Percentiles rank a stretch among this genome's conserved stretches.
phyloP scores from a whole-genome alignment of 2,888 invertebrate genomes.

The Pemphredon lugubris region DNA sequence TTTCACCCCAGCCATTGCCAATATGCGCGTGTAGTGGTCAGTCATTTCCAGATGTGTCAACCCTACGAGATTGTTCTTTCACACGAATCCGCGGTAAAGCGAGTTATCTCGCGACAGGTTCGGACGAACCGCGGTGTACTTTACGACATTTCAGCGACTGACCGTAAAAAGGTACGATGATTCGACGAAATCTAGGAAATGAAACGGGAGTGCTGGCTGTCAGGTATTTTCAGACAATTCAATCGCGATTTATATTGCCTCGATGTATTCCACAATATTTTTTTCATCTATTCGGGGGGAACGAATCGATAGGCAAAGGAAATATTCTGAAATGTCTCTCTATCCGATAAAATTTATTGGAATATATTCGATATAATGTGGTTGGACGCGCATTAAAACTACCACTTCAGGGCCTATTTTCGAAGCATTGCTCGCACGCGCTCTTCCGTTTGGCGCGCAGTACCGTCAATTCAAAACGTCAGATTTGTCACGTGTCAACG shows the following conservation, averaged over 20 bases:
- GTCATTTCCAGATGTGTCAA: conserved; percentile 59
- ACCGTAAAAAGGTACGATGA: conserved; percentile 36
- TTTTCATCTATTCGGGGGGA: too few species aligned
- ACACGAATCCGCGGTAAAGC: conserved; percentile 40
- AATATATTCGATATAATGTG: too few species aligned
- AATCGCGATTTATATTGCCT: not conserved
- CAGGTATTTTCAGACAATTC: conserved; percentile 1
- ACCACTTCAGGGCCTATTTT: too few species aligned
- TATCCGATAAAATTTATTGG: too few species aligned
- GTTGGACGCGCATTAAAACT: too few species aligned
- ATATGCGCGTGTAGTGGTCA: conserved; percentile 56
- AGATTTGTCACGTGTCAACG: conserved; percentile 43
- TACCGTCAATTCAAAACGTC: conserved; percentile 27
- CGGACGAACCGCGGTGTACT: conserved; percentile 48
- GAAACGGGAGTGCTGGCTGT: not conserved
- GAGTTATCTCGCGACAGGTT: conserved; percentile 47
- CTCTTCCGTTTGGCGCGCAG: conserved; percentile 49
- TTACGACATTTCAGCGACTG: conserved; percentile 19
- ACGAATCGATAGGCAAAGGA: too few species aligned
- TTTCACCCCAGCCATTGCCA: conserved; percentile 55
- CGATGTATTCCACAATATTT: not conserved
- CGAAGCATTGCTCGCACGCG: conserved; percentile 40
- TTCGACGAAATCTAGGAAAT: not conserved
- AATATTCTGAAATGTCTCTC: too few species aligned
- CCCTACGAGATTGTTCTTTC: conserved; percentile 7